Conservation (phyloP, 2,797 vertebrate species). For the Podarcis siculus region DNA sequence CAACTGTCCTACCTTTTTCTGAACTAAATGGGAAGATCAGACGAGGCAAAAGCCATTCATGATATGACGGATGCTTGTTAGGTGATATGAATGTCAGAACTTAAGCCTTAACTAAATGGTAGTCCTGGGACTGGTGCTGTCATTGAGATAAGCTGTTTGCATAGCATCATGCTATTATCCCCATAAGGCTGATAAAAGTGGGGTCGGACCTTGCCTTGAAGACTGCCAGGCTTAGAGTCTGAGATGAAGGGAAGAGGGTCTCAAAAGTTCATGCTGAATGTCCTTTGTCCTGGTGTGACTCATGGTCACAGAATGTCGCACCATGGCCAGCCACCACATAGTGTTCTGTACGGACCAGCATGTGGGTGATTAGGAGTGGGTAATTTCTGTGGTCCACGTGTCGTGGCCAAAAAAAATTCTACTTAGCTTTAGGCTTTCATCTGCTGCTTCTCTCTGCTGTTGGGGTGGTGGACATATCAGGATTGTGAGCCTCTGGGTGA, state of each 20-base stretch:
- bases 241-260: background rate
- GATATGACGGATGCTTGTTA: background rate
- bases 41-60: background rate
- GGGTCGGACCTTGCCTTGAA: background rate
- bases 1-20: slow-evolving; percentile 4
- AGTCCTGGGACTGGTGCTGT: background rate
- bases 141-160: background rate
- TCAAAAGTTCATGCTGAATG: background rate
- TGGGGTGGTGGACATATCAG: background rate
- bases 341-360: background rate
- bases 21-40: background rate
- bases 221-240: no score
- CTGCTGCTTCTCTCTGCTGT: background rate
- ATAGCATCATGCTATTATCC: background rate
- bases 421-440: background rate
- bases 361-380: background rate
- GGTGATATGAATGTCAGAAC: background rate
- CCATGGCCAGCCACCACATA: background rate
- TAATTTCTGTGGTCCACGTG: background rate
- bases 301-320: background rate
- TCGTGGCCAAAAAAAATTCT: background rate
- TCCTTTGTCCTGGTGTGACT: background rate
- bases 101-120: background rate
- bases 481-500: no score
- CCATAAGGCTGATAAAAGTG: background rate